Percentiles rank a stretch among this genome's conserved stretches.
Conservation (phyloP, 2,113 vertebrate genomes). For the Tragelaphus buxtoni region DNA sequence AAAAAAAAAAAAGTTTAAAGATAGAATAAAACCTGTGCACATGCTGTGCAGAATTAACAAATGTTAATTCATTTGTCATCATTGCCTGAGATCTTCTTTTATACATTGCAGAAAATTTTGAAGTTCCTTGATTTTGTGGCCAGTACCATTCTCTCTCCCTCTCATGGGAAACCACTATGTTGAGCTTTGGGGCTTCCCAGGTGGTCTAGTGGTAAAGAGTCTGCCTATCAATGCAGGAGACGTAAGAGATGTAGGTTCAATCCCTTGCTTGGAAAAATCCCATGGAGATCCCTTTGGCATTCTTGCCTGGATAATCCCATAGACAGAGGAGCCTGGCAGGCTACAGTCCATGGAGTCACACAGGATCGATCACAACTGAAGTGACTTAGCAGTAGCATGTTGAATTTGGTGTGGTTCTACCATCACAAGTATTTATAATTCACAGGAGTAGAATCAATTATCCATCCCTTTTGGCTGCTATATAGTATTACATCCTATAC, state of each 20-base stretch:
- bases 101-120: not conserved
- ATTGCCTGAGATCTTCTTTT: not conserved
- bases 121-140: not conserved
- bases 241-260: not conserved
- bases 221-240: not conserved
- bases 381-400: not conserved
- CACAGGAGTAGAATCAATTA: not conserved
- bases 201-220: not conserved
- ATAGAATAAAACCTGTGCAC: not conserved
- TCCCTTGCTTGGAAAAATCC: not conserved
- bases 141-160: not conserved
- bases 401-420: not conserved
- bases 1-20: not conserved
- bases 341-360: not conserved
- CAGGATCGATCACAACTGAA: not conserved
- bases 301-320: not conserved
- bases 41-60: not conserved
- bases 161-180: not conserved
- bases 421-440: not conserved
- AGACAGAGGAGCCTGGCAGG: not conserved
- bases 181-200: not conserved
- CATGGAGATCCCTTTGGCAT: not conserved
- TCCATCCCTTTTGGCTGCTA: not conserved
- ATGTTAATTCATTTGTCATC: not conserved
- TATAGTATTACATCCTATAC: not conserved